Base-by-base conservation (phyloP, 64 coral and sea anemone species). In the Montipora foliosa region DNA sequence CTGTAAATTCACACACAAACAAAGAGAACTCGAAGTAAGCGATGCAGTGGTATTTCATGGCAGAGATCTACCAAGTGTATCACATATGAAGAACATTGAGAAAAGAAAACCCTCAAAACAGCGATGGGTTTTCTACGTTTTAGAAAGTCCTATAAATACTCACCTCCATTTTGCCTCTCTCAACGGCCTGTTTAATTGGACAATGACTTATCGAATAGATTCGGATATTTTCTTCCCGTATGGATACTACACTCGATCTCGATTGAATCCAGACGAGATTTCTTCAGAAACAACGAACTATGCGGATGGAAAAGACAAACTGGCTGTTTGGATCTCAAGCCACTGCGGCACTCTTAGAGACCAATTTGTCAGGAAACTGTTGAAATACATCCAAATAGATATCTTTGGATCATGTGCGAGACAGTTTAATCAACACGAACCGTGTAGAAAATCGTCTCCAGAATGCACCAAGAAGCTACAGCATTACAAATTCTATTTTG, bases 191-290 rank as follows among this genome's bases (percentile, higher is more conserved):
- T 88, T 95, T n/a, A 88, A 95, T 59, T 81, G 76, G 82, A 92
- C 89, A 0, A 92, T 95, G 67, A 88, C 94, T 4, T 95, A 95
- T 80, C 67, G 83, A 67, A 91, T 19, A 58, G 78, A 95, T 82
- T 95, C 94, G 83, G 83, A 82, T 72, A 81, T 92, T 55, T 57
- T 87, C 29, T 62, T 76, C 0, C 89, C 81, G 5, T 95, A 95
- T 59, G 75, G 75, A 58, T 71, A 51, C 52, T 95, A 95, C 74
- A 67, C 51, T 24, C 91, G 53, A 50, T 47, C 51, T 24, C 91
- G 53, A 50, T 47, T 72, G 14, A 20, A 47, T 12, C 53, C 83
- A 25, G 60, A 79, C 57, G 59, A 67, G 82, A 70, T 74, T 49
- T 76, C 2, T 11, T 16, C 53, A 3, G 67, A 22, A 24, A 5